These are phyloP conservation scores for Rhamphomyia laevipes DNA, from an alignment of 2,888 invertebrate genomes.

Conservation along the genomic window DNA sequence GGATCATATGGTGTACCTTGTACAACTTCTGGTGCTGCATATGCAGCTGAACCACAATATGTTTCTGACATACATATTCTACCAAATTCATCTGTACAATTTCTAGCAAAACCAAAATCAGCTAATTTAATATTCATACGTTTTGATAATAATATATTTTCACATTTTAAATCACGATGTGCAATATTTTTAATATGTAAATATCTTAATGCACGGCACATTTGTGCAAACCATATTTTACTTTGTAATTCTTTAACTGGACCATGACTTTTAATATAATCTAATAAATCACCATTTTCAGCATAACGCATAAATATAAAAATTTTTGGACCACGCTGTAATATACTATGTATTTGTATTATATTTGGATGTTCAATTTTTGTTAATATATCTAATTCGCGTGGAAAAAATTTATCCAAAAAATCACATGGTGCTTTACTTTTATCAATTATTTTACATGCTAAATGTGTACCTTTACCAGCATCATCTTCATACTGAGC, in stretches of 20 bases:
- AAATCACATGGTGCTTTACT: slow-evolving; percentile 81
- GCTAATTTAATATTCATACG: slow-evolving; percentile 82
- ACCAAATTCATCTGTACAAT: slow-evolving; percentile 59
- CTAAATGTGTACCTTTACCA: slow-evolving; percentile 52
- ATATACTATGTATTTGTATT: slow-evolving; percentile 77
- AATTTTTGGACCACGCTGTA: slow-evolving; percentile 69
- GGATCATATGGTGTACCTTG: slow-evolving; percentile 82
- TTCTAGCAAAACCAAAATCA: slow-evolving; percentile 88
- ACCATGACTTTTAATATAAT: slow-evolving; percentile 68
- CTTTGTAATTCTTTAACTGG: slow-evolving; percentile 67
- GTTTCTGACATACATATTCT: slow-evolving; percentile 73
- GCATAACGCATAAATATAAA: slow-evolving; percentile 88
- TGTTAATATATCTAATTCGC: slow-evolving; percentile 81
- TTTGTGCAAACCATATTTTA: slow-evolving; percentile 75
- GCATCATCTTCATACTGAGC: slow-evolving; percentile 64
- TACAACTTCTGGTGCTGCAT: slow-evolving; percentile 91
- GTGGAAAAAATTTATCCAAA: slow-evolving; percentile 83
- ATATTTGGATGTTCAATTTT: slow-evolving; percentile 85
- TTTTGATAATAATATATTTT: slow-evolving; percentile 75
- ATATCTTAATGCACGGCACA: slow-evolving; percentile 55
- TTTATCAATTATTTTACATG: slow-evolving; percentile 86
- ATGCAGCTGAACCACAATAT: slow-evolving; percentile 93
- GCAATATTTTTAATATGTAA: slow-evolving; percentile 75
- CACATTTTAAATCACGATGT: slow-evolving; percentile 88
- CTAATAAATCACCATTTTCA: slow-evolving; percentile 79